Evolutionary conservation across 2,797 vertebrate species (phyloP).

Genomic region (Diplodus sargus): DNA sequence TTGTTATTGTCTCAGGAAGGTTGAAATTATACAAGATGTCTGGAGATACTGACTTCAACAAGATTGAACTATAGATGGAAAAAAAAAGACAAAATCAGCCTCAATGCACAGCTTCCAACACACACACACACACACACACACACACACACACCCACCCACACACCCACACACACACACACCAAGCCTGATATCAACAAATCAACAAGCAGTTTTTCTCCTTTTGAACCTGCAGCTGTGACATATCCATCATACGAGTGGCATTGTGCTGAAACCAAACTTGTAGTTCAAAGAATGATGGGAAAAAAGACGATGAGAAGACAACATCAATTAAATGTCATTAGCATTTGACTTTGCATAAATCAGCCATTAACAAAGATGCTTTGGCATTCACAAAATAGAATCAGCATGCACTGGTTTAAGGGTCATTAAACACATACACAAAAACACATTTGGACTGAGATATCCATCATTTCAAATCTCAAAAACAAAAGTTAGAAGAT

Average conservation of each 20-base stretch:
- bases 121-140: neutral
- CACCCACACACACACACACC: neutral
- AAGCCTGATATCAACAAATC: neutral
- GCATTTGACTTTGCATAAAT: slow-evolving; percentile 20
- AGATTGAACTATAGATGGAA: neutral
- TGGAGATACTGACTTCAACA: neutral
- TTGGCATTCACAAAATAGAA: slow-evolving; percentile 8
- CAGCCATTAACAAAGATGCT: slow-evolving; percentile 25
- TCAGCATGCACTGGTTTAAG: slow-evolving; percentile 24
- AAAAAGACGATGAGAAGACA: slow-evolving; percentile 36
- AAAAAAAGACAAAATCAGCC: neutral
- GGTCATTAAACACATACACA: slow-evolving; percentile 16
- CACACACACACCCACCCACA: too few relatives aligned
- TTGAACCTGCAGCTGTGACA: neutral
- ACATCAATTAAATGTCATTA: slow-evolving; percentile 8
- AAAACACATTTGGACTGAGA: slow-evolving; percentile 16
- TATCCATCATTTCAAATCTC: slow-evolving; percentile 9
- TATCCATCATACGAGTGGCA: neutral
- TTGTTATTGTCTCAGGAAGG: neutral
- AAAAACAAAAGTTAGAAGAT: neutral
- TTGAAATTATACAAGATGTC: neutral
- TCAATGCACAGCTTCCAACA: too few relatives aligned
- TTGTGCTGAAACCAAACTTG: slow-evolving; percentile 31
- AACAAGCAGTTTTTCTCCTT: neutral
- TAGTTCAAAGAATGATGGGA: slow-evolving; percentile 35